phyloP scores from a whole-genome alignment of 2,888 invertebrate species.

The Himalopsyche japonica region DNA sequence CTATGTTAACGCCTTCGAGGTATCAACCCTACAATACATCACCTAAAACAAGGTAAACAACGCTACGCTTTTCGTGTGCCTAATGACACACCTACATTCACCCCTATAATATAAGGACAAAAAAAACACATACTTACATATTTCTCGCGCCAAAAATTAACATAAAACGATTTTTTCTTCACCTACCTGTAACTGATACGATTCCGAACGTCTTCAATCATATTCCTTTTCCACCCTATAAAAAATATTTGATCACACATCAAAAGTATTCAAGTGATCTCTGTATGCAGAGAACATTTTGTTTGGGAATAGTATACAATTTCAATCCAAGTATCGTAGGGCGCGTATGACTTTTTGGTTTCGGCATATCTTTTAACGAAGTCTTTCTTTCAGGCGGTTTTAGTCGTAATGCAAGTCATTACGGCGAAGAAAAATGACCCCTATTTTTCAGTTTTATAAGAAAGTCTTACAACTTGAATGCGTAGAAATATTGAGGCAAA shows the following conservation, averaged over 20 bases:
- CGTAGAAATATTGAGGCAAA: not conserved
- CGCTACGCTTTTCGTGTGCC: not conserved
- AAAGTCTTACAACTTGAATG: not conserved
- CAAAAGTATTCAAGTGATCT: not conserved
- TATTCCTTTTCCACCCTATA: not conserved
- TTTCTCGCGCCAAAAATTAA: not conserved
- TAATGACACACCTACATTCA: not conserved
- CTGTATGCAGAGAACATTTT: not conserved
- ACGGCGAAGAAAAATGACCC: not conserved
- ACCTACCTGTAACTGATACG: not conserved
- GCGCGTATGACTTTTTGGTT: not conserved
- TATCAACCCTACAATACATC: not conserved
- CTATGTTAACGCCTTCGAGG: not conserved
- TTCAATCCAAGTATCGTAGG: not conserved
- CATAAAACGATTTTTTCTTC: not conserved
- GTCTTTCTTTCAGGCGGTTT: not conserved
- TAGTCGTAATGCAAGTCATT: conserved; percentile 6
- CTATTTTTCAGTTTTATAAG: conserved; percentile 4
- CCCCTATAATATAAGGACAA: not conserved
- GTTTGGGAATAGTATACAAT: not conserved
- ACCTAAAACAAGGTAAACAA: not conserved
- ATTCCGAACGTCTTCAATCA: not conserved
- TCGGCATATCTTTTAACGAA: not conserved
- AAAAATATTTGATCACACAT: not conserved
- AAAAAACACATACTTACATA: not conserved